phyloP scores from a whole-genome alignment of 2,113 vertebrate species.

The Procavia capensis region DNA sequence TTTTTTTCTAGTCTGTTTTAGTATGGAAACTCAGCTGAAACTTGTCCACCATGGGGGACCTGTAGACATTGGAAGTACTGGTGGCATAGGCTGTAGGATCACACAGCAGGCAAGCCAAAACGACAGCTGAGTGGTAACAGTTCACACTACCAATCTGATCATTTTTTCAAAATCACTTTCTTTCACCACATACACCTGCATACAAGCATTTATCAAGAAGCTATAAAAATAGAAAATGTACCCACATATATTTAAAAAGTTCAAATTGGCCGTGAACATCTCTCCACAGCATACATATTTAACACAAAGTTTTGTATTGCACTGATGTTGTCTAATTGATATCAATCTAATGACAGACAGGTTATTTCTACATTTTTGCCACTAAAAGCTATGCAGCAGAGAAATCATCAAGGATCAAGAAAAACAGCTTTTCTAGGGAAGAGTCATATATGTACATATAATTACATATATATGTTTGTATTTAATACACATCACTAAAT shows the following conservation, averaged over 20 bases:
- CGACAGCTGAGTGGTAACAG: no score
- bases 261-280: background rate
- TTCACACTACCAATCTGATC: background rate
- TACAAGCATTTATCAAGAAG: background rate
- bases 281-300: background rate
- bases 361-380: background rate
- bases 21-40: no score
- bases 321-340: background rate
- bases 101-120: no score
- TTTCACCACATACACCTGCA: background rate
- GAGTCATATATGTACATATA: background rate
- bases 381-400: background rate
- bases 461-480: no score
- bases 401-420: background rate
- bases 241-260: background rate
- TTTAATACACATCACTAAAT: background rate
- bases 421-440: background rate
- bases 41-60: no score
- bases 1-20: no score
- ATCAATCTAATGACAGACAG: background rate
- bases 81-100: no score
- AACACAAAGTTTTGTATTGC: background rate
- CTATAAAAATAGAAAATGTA: background rate
- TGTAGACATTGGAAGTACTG: no score
- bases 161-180: background rate